Conservation (phyloP, 2,797 vertebrate genomes). For the Bradypus variegatus region DNA sequence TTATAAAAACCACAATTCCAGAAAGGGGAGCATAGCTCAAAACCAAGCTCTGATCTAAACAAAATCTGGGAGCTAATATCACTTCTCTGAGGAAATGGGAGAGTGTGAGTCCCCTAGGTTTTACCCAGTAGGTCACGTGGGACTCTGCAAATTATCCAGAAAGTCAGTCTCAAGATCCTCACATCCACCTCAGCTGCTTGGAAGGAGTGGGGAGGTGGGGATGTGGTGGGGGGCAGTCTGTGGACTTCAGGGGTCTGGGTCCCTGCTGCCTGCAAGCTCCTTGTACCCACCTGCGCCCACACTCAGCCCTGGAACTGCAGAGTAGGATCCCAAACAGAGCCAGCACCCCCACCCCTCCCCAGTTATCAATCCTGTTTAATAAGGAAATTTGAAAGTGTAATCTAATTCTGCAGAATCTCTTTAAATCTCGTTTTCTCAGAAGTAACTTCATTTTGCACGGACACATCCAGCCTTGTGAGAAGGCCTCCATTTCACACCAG, state of each 20-base stretch:
- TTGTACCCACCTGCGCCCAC: background rate
- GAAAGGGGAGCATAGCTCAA: background rate
- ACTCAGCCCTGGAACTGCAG: background rate
- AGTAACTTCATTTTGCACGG: slow-evolving; percentile 58
- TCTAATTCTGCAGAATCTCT: slow-evolving; percentile 64
- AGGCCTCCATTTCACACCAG: slow-evolving; percentile 66
- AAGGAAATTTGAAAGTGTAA: slow-evolving; percentile 66
- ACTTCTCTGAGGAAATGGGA: background rate
- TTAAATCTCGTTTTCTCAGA: slow-evolving; percentile 64
- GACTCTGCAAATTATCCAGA: background rate
- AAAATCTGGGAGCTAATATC: background rate
- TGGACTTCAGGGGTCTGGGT: background rate
- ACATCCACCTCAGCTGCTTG: background rate
- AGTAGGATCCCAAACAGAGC: background rate
- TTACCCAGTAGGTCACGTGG: background rate
- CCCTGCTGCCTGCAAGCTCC: background rate
- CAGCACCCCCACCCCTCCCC: background rate
- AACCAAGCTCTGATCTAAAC: background rate
- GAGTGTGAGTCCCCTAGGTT: accelerated
- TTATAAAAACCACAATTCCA: background rate
- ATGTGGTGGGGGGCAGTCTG: accelerated
- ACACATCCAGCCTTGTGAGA: slow-evolving; percentile 57
- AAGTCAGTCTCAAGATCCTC: background rate
- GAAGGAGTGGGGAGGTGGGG: background rate
- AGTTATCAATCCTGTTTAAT: slow-evolving; percentile 38